These are phyloP conservation scores for Peucedramus taeniatus DNA, from an alignment of 2,113 vertebrate genomes.

Conservation along the genomic window DNA sequence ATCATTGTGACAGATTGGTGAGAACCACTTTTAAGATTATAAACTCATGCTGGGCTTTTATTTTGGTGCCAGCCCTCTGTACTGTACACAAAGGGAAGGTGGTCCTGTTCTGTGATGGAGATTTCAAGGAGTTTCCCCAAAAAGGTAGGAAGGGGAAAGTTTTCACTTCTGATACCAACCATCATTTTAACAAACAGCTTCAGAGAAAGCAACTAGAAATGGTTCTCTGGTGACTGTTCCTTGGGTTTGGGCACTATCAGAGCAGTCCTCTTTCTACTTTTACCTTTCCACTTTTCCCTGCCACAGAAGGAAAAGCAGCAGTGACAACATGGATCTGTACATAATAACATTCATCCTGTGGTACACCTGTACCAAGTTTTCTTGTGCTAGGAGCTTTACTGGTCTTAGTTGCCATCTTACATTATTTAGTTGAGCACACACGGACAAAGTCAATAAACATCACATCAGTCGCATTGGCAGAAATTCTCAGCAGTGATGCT, in stretches of 20 bases:
- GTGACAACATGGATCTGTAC: not conserved
- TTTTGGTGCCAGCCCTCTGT: not conserved
- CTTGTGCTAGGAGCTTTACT: not conserved
- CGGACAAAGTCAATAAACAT: not conserved
- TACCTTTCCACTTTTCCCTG: not conserved
- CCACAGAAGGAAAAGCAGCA: not conserved
- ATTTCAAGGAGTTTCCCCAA: not conserved
- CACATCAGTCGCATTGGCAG: not conserved
- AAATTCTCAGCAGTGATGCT: not conserved
- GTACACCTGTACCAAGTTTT: not conserved
- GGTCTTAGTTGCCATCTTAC: not conserved
- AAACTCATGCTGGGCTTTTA: not conserved
- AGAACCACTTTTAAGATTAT: not conserved
- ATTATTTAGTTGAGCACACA: not conserved
- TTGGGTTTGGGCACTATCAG: not conserved
- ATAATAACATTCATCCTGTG: not conserved
- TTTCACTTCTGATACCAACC: not conserved
- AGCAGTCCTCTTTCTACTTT: not conserved
- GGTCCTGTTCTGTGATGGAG: not conserved
- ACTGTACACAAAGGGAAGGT: not conserved
- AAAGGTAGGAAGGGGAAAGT: not conserved
- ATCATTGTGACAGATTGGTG: not conserved
- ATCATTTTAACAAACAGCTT: not conserved
- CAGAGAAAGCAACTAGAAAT: not conserved
- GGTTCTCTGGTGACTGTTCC: not conserved